These are phyloP conservation scores for Bagarius yarrelli DNA, from an alignment of 2,113 vertebrate species.

Conservation along the genomic window DNA sequence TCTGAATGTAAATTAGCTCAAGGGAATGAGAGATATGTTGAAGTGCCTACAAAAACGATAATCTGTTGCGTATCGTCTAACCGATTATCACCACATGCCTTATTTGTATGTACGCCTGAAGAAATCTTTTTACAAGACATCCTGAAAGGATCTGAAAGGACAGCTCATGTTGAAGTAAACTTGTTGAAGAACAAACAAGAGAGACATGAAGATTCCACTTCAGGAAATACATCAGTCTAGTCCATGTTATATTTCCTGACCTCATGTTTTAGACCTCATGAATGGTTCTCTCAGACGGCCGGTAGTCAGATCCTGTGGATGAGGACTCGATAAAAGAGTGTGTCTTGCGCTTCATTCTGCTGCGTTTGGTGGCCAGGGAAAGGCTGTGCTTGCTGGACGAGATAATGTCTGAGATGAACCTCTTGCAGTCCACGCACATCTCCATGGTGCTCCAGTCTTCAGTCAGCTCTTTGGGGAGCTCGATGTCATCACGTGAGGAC, in stretches of 20 bases:
- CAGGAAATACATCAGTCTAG: neutral
- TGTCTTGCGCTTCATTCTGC: constrained; percentile 92
- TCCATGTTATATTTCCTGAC: neutral
- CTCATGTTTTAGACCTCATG: constrained; percentile 81
- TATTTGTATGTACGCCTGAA: neutral
- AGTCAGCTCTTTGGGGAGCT: constrained; percentile 88
- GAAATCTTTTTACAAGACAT: constrained; percentile 11
- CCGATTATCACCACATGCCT: constrained; percentile 9
- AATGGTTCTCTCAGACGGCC: constrained; percentile 92
- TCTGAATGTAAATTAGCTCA: neutral
- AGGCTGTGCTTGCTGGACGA: constrained; percentile 92
- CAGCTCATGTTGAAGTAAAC: neutral
- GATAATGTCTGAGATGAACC: constrained; percentile 96
- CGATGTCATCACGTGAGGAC: constrained; percentile 79
- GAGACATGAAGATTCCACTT: neutral
- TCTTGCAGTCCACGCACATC: constrained; percentile 98
- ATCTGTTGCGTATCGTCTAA: neutral
- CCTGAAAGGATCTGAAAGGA: constrained; percentile 7
- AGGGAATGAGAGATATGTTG: neutral
- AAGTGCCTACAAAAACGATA: neutral
- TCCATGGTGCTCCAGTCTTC: constrained; percentile 98
- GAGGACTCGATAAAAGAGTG: constrained; percentile 92
- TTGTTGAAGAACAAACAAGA: constrained; percentile 8
- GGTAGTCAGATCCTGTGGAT: constrained; percentile 79
- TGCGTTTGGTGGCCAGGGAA: constrained; percentile 91